These are phyloP conservation scores for Prionailurus viverrinus DNA, from an alignment of 2,113 vertebrate genomes.

Conservation along the genomic window DNA sequence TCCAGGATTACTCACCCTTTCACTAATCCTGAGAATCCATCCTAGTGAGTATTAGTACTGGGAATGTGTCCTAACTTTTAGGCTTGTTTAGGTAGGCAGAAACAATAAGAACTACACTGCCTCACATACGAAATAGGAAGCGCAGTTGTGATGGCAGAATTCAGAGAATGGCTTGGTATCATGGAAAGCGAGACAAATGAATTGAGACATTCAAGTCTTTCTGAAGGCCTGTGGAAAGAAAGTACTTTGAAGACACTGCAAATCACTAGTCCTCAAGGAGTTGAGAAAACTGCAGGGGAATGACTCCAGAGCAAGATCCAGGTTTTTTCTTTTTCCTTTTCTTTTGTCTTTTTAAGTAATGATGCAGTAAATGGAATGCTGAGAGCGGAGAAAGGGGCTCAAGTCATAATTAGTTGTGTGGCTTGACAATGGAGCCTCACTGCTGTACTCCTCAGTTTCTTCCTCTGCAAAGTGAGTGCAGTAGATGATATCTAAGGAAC, in stretches of 20 bases:
- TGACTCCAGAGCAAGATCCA: background rate
- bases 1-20: background rate
- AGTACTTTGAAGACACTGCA: background rate
- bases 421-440: background rate
- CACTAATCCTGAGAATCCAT: background rate
- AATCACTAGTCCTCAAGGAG: background rate
- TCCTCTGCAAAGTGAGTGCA: background rate
- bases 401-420: background rate
- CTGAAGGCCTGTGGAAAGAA: background rate
- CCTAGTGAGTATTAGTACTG: background rate
- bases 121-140: background rate
- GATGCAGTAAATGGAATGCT: background rate
- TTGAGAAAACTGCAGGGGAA: background rate
- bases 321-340: background rate
- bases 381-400: background rate
- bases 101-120: background rate
- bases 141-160: background rate
- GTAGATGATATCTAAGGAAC: background rate
- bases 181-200: background rate
- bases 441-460: background rate
- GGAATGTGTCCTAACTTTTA: background rate
- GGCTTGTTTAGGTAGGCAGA: background rate
- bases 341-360: background rate
- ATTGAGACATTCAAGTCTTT: background rate
- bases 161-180: background rate